Percentiles rank a stretch among this genome's conserved stretches.
phyloP scores from a whole-genome alignment of 2,888 invertebrate genomes.

The Apeira syringaria region DNA sequence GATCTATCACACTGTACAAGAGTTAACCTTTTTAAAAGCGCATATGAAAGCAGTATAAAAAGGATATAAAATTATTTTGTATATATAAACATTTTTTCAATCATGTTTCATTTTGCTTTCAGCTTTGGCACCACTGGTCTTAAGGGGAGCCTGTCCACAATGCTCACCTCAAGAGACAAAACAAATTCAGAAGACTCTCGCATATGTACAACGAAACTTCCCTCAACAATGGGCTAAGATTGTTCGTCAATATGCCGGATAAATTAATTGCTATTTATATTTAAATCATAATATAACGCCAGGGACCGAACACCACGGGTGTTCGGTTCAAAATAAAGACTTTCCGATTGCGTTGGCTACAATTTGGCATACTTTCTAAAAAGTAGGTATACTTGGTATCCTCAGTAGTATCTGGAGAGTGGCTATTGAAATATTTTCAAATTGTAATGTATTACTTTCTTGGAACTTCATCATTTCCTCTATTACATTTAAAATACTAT shows the following conservation, averaged over 20 bases:
- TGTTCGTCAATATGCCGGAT: constrained; percentile 87
- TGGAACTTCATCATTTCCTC: too few relatives aligned
- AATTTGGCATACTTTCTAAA: background rate
- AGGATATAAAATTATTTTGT: too few relatives aligned
- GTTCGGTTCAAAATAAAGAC: background rate
- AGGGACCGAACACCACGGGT: too few relatives aligned
- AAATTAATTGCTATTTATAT: constrained; percentile 19
- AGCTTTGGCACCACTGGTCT: constrained; percentile 90
- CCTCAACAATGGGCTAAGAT: constrained; percentile 91
- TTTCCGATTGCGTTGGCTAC: background rate
- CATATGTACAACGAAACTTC: constrained; percentile 89
- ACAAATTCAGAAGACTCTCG: constrained; percentile 89
- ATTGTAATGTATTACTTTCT: too few relatives aligned
- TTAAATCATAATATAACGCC: background rate
- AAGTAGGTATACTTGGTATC: too few relatives aligned
- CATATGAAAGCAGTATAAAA: too few relatives aligned
- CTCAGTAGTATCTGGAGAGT: too few relatives aligned
- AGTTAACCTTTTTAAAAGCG: too few relatives aligned
- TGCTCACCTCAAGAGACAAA: constrained; percentile 87
- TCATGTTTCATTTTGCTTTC: constrained; percentile 41
- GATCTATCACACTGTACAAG: too few relatives aligned
- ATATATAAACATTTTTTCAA: too few relatives aligned
- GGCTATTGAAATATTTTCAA: too few relatives aligned
- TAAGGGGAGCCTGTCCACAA: constrained; percentile 89
- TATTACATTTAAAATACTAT: too few relatives aligned